phyloP scores from a whole-genome alignment of 1,140 invertebrate species.

The Plectus sambesii region DNA sequence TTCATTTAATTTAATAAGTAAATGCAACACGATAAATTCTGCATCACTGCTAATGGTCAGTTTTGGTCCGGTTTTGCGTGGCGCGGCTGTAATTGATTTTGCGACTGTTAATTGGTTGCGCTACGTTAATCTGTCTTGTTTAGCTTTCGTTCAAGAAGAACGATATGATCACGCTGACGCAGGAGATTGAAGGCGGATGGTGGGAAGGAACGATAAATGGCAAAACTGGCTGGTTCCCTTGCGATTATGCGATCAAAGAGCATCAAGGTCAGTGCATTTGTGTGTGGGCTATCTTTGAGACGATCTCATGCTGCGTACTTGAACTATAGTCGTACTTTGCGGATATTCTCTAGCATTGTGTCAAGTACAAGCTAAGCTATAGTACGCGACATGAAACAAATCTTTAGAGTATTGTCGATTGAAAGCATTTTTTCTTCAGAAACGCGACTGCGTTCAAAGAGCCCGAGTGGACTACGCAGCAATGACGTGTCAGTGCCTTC shows the following conservation, averaged over 20 bases:
- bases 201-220: slow-evolving; percentile 90
- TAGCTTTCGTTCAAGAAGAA: slow-evolving; percentile 89
- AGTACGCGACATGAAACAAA: neutral
- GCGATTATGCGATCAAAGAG: slow-evolving; percentile 63
- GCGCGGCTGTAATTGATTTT: neutral
- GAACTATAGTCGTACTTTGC: neutral
- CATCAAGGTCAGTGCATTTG: neutral
- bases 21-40: neutral
- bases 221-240: slow-evolving; percentile 94
- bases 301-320: slow-evolving; percentile 1
- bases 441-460: no score
- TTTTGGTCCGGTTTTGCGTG: neutral
- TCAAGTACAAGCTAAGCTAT: slow-evolving; percentile 1
- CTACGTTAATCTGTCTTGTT: slow-evolving; percentile 41
- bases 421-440: neutral
- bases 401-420: neutral
- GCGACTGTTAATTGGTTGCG: neutral
- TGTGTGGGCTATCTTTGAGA: neutral
- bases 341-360: slow-evolving; percentile 2
- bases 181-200: slow-evolving; percentile 91
- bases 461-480: no score
- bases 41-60: slow-evolving; percentile 6
- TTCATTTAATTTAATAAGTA: slow-evolving; percentile 16
- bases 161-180: slow-evolving; percentile 86
- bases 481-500: no score